Base-by-base conservation (phyloP, 2,888 invertebrate species). In the Cylindroiulus punctatus region DNA sequence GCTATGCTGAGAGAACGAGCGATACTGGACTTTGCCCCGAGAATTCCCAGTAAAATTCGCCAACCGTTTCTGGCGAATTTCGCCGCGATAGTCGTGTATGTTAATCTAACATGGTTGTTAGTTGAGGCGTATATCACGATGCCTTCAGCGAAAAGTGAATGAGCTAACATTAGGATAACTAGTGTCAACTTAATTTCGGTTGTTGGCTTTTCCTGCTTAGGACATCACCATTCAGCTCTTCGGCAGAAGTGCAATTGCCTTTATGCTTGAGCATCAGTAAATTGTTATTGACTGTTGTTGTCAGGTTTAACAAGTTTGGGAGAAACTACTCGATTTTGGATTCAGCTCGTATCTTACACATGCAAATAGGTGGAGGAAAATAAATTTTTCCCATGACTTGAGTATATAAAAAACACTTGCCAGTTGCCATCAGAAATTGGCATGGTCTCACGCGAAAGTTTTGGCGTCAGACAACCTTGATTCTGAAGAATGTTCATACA, bases 391-490 rank as follows among this genome's bases (percentile, higher is more conserved):
- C n/a, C n/a, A n/a, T n/a, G n/a, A n/a, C n/a, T n/a, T n/a, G n/a
- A n/a, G n/a, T n/a, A n/a, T n/a, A n/a, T n/a, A n/a, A n/a, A n/a
- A n/a, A n/a, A 10, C 65, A 22, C 65, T 65, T 65, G 65, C 26
- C 65, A 22, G 7, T 65, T 65, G 22, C 22, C 1, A 65, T 17
- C 22, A 65, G 26, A 65, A 22, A 65, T 65, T 65, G 65, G 26
- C 65, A 65, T 26, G 65, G 65, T 26, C 65, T 26, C 65, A 65
- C 8, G 26, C 5, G 22, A 26, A 22, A 5, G 10, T 65, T 65
- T 65, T n/a, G 19, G 22, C 65, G 26, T 65, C 65, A 65, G 65
- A 65, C 65, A 65, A 65, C 26, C 65, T 65, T 65, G 65, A 65
- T 10, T 65, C 65, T 22, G 10, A 26, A 22, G 26, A 22, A n/a